Conservation (phyloP, 2,113 vertebrate species). For the Ammodytes marinus region DNA sequence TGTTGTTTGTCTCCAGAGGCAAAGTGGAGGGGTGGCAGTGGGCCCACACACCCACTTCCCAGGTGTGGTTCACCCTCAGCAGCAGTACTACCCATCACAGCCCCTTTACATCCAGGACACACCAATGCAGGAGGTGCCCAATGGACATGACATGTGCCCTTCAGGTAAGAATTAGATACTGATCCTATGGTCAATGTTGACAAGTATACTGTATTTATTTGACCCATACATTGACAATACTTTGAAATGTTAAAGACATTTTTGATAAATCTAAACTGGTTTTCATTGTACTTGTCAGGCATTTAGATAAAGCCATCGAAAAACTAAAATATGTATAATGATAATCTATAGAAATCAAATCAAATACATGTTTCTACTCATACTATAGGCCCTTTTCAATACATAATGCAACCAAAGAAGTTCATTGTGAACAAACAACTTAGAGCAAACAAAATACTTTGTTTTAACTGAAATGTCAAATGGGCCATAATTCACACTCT, state of each 20-base stretch:
- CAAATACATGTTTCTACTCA: not conserved
- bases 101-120: slow-evolving; percentile 86
- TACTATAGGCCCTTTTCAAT: not conserved
- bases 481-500: slow-evolving; percentile 30
- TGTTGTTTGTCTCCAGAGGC: slow-evolving; percentile 83
- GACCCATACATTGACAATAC: not conserved
- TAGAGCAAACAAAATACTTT: slow-evolving; percentile 49
- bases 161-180: slow-evolving; percentile 85
- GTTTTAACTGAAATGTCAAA: slow-evolving; percentile 41
- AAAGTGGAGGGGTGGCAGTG: slow-evolving; percentile 75
- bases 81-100: slow-evolving; percentile 86
- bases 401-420: not conserved
- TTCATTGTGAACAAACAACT: slow-evolving; percentile 37
- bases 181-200: too few relatives aligned
- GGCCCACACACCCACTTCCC: slow-evolving; percentile 86
- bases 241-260: not conserved
- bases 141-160: slow-evolving; percentile 87
- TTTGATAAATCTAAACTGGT: not conserved
- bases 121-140: slow-evolving; percentile 94
- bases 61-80: slow-evolving; percentile 83
- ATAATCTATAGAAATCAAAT: not conserved
- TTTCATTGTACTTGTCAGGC: not conserved
- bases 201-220: not conserved
- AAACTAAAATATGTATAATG: not conserved
- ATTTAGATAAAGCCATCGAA: not conserved